Conservation (phyloP, 2,888 invertebrate species). For the Gnatocerus cornutus region DNA sequence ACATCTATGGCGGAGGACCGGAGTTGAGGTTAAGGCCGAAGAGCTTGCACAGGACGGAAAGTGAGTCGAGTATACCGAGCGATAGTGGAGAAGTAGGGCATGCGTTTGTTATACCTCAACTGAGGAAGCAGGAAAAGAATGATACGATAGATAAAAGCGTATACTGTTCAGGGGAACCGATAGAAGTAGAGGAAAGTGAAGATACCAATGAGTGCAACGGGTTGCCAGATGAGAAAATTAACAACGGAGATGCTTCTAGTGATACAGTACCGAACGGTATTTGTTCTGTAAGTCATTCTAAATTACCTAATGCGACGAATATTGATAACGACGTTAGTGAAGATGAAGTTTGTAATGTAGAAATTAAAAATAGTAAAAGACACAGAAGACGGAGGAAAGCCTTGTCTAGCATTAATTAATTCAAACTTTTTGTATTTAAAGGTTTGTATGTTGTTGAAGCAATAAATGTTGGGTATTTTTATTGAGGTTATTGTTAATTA, state of each 20-base stretch:
- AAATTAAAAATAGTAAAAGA: constrained; percentile 49
- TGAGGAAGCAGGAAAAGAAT: constrained; percentile 50
- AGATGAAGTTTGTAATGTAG: constrained; percentile 44
- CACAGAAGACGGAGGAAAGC: constrained; percentile 58
- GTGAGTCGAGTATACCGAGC: constrained; percentile 42
- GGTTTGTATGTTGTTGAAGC: constrained; percentile 47
- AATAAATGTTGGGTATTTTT: constrained; percentile 49
- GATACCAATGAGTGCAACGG: constrained; percentile 23
- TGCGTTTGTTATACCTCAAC: constrained; percentile 55
- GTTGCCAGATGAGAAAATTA: constrained; percentile 36
- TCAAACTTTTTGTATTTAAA: constrained; percentile 39
- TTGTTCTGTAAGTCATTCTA: constrained; percentile 34
- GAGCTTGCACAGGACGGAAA: constrained; percentile 43
- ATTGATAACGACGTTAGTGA: constrained; percentile 41
- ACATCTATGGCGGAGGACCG: constrained; percentile 93
- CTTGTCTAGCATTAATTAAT: constrained; percentile 48
- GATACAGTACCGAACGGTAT: constrained; percentile 44
- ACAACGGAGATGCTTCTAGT: constrained; percentile 16
- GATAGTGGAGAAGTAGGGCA: constrained; percentile 28
- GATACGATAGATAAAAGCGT: constrained; percentile 53
- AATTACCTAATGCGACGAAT: constrained; percentile 35
- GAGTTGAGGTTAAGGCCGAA: constrained; percentile 75
- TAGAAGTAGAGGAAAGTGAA: constrained; percentile 53
- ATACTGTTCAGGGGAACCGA: constrained; percentile 60
- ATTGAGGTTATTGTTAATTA: constrained; percentile 35